Evolutionary conservation across 2,888 invertebrate genomes (phyloP).

Genomic region (Smittia sp.): DNA sequence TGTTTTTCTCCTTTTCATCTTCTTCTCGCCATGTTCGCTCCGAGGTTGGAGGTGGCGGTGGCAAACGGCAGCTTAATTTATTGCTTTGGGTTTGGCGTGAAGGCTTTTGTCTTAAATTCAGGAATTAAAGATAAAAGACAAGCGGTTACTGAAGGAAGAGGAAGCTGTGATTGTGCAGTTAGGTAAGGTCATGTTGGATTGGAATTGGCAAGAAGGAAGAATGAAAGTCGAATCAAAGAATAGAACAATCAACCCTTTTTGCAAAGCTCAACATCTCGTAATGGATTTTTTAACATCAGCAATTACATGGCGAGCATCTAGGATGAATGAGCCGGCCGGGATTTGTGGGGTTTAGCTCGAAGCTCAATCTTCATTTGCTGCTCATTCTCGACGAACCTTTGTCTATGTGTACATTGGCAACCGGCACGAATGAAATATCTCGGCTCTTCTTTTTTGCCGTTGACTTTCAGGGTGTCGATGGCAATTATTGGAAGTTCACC

Average conservation of each 20-base stretch:
- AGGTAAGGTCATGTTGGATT: not conserved
- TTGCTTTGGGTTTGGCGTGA: slow-evolving; percentile 17
- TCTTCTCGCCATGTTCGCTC: not conserved
- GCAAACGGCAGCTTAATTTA: slow-evolving; percentile 23
- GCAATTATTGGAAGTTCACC: slow-evolving; percentile 4
- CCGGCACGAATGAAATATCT: not conserved
- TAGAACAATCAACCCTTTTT: slow-evolving; percentile 16
- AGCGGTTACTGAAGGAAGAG: slow-evolving; percentile 7
- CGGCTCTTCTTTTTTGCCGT: not conserved
- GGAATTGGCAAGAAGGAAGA: not conserved
- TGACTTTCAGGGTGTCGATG: not conserved
- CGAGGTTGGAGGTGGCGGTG: not conserved
- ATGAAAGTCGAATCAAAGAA: not conserved
- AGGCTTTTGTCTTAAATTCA: slow-evolving; percentile 8
- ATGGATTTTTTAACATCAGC: slow-evolving; percentile 14
- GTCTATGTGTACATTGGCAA: not conserved
- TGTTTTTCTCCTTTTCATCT: not conserved
- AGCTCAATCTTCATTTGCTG: not conserved
- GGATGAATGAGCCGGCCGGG: not conserved
- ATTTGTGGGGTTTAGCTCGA: not conserved
- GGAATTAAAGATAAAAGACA: slow-evolving; percentile 27
- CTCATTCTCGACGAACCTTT: not conserved
- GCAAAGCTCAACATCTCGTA: not conserved
- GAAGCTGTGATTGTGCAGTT: slow-evolving; percentile 13
- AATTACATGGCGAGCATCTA: slow-evolving; percentile 15